Conservation (phyloP, 1,140 invertebrate genomes). For the Aphis gossypii region DNA sequence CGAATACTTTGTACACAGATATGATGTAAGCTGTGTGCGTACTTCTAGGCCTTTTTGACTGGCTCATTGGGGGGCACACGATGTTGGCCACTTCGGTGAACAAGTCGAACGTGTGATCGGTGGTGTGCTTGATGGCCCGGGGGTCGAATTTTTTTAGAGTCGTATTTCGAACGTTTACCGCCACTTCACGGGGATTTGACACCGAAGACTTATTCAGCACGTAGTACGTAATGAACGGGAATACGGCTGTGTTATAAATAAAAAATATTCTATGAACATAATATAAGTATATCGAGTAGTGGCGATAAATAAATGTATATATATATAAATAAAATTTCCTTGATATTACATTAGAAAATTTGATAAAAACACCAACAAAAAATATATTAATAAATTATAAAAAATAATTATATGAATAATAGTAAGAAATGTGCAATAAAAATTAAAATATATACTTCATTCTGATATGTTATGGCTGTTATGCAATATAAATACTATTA, state of each 20-base stretch:
- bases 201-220: slow-evolving; percentile 81
- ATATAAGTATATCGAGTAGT: too few relatives aligned
- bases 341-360: background rate
- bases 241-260: slow-evolving; percentile 73
- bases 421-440: background rate
- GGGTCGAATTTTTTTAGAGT: slow-evolving; percentile 85
- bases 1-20: slow-evolving; percentile 91
- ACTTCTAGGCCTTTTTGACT: slow-evolving; percentile 77
- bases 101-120: slow-evolving; percentile 83
- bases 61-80: slow-evolving; percentile 82
- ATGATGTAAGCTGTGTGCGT: slow-evolving; percentile 87
- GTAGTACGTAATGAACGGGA: slow-evolving; percentile 90
- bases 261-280: background rate
- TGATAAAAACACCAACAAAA: background rate
- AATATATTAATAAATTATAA: too few relatives aligned
- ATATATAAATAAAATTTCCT: background rate
- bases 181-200: slow-evolving; percentile 83
- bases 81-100: slow-evolving; percentile 91
- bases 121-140: slow-evolving; percentile 78
- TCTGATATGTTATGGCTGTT: background rate
- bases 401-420: background rate
- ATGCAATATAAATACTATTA: background rate
- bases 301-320: background rate
- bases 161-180: slow-evolving; percentile 80
- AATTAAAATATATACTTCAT: background rate